Percentiles rank a stretch among this genome's conserved stretches.
These are phyloP conservation scores for Phoxinus dragarum DNA, from an alignment of 2,797 vertebrate species.

Conservation along the genomic window DNA sequence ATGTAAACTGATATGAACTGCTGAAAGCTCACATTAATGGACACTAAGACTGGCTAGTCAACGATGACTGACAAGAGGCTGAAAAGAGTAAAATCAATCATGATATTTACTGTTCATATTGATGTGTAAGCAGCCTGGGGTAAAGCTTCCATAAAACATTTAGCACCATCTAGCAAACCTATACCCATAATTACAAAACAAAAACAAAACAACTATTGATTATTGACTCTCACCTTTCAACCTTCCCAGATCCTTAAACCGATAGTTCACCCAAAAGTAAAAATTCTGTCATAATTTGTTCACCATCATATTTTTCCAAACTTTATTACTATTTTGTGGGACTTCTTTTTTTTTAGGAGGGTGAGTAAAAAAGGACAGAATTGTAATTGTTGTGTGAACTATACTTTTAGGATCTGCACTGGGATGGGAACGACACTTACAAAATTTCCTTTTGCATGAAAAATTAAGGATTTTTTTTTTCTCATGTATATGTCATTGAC, in stretches of 20 bases:
- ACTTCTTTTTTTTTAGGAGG: not conserved
- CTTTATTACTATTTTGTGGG: not conserved
- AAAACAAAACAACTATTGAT: not conserved
- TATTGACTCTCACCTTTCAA: conserved; percentile 17
- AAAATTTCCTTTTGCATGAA: conserved; percentile 53
- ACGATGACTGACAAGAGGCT: conserved; percentile 2
- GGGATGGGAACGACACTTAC: conserved; percentile 56
- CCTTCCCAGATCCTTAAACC: conserved; percentile 4
- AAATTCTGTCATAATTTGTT: not conserved
- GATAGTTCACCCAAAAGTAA: not conserved
- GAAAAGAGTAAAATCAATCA: conserved; percentile 24
- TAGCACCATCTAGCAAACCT: not conserved
- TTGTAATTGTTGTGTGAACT: not conserved
- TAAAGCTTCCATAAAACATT: conserved; percentile 18
- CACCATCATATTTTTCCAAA: not conserved
- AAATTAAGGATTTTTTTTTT: conserved; percentile 47
- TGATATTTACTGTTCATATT: not conserved
- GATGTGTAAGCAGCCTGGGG: not conserved
- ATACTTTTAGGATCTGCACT: conserved; percentile 21
- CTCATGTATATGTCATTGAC: conserved; percentile 70
- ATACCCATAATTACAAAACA: not conserved
- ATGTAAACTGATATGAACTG: conserved; percentile 34
- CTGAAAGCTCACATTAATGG: conserved; percentile 4
- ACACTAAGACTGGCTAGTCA: not conserved
- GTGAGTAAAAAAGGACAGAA: not conserved